Conservation (phyloP, 2,113 vertebrate genomes). For the Laticauda colubrina region DNA sequence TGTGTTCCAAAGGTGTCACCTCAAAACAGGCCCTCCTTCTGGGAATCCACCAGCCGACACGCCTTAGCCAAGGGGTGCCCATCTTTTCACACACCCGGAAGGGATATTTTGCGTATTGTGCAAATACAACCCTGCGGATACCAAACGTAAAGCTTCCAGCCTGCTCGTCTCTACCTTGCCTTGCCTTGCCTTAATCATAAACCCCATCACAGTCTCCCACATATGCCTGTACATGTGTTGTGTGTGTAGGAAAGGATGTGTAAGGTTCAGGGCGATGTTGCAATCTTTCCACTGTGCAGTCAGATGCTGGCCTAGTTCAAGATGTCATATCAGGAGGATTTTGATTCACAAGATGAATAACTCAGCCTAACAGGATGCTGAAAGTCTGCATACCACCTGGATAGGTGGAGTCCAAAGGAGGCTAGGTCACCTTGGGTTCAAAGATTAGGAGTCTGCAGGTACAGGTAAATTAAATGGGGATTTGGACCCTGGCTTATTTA, state of each 20-base stretch:
- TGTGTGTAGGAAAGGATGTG: neutral
- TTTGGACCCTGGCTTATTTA: neutral
- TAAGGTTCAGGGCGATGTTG: accelerated
- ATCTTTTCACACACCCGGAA: neutral
- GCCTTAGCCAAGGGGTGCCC: neutral
- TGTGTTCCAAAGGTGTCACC: neutral
- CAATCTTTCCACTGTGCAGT: neutral
- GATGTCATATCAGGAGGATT: neutral
- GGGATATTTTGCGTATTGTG: neutral
- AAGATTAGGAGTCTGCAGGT: neutral
- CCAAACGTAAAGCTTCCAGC: neutral
- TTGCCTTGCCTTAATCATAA: neutral
- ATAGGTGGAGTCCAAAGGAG: neutral
- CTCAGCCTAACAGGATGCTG: neutral
- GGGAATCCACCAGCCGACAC: neutral
- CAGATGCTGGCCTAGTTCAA: neutral
- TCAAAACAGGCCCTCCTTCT: neutral
- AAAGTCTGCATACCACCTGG: neutral
- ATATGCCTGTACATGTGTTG: neutral
- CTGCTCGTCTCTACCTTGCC: neutral
- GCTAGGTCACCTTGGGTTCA: neutral
- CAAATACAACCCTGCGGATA: neutral
- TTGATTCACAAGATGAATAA: neutral
- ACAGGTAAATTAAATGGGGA: neutral
- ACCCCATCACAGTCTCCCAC: neutral